Evolutionary conservation across 2,113 vertebrate genomes (phyloP).

Genomic region (Campylomormyrus numenius): DNA sequence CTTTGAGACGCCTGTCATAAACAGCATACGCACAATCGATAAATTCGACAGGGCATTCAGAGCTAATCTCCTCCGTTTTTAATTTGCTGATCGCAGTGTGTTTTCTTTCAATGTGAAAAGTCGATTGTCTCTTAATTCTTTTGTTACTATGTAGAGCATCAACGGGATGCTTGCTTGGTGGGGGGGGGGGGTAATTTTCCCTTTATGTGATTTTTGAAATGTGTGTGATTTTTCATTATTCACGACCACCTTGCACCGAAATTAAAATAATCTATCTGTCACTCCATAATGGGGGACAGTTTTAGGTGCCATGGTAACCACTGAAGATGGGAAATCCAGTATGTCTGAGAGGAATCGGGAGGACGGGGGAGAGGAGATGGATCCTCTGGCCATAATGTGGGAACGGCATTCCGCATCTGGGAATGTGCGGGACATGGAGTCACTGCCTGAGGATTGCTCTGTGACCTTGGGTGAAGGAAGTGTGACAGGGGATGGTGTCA

Average conservation of each 20-base stretch:
- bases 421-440: background rate
- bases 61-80: conserved; percentile 7
- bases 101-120: background rate
- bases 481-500: background rate
- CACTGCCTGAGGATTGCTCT: background rate
- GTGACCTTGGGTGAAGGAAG: background rate
- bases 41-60: conserved; percentile 16
- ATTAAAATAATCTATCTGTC: background rate
- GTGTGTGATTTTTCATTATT: background rate
- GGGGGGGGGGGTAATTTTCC: background rate
- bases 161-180: background rate
- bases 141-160: background rate
- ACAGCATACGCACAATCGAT: conserved; percentile 10
- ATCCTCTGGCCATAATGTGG: background rate
- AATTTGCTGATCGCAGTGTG: background rate
- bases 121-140: background rate
- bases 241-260: background rate
- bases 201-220: background rate
- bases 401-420: background rate
- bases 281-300: background rate
- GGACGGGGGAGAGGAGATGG: background rate
- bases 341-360: background rate
- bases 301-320: background rate
- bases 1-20: conserved; percentile 7
- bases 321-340: background rate